A percentile compares a stretch with the other conserved stretches of the same genome.
These are phyloP conservation scores for Cryptophagus acutangulus DNA, from an alignment of 2,888 invertebrate species.

Conservation along the genomic window DNA sequence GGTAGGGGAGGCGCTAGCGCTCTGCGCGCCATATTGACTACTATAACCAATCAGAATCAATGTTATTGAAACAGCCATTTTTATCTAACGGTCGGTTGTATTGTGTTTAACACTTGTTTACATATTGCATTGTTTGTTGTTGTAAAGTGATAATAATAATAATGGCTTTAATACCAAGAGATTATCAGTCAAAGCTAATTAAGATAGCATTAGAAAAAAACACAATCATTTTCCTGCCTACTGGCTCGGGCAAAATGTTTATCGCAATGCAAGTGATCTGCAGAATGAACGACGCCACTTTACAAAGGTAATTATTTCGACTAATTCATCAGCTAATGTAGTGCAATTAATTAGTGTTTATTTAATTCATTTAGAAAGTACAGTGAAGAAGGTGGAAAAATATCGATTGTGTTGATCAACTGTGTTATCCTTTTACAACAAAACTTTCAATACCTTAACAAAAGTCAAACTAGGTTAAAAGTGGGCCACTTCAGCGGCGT, in stretches of 20 bases:
- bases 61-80: too few species aligned
- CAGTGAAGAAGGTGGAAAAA: slow-evolving; percentile 67
- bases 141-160: too few species aligned
- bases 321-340: too few species aligned
- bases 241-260: slow-evolving; percentile 91
- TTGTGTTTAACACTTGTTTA: too few species aligned
- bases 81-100: too few species aligned
- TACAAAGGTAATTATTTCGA: slow-evolving; percentile 47
- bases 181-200: slow-evolving; percentile 71
- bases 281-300: slow-evolving; percentile 44
- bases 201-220: slow-evolving; percentile 69
- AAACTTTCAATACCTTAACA: slow-evolving; percentile 63
- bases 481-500: slow-evolving; percentile 70
- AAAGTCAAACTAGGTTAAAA: slow-evolving; percentile 56
- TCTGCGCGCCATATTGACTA: too few species aligned
- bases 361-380: too few species aligned
- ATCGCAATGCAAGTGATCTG: slow-evolving; percentile 66
- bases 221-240: slow-evolving; percentile 88
- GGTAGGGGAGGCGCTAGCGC: too few species aligned
- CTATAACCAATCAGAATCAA: too few species aligned
- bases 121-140: too few species aligned
- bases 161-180: slow-evolving; percentile 48
- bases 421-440: slow-evolving; percentile 77
- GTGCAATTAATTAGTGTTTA: too few species aligned
- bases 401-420: slow-evolving; percentile 74